A percentile compares a stretch with the other conserved stretches of the same genome.
phyloP scores from a whole-genome alignment of 2,888 invertebrate genomes.

The Drosophila siamana region DNA sequence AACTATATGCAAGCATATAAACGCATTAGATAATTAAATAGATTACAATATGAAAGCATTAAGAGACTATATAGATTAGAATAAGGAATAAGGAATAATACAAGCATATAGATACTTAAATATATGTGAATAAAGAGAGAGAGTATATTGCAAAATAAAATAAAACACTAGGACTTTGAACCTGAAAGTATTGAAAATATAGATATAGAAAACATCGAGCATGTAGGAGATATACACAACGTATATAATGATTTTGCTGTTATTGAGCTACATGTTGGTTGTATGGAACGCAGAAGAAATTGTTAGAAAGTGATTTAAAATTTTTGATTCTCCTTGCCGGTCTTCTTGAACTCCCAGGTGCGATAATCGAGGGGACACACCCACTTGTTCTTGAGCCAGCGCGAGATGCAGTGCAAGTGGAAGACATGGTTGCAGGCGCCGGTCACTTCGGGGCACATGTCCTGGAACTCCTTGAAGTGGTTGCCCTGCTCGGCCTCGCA shows the following conservation, averaged over 20 bases:
- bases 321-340: slow-evolving; percentile 13
- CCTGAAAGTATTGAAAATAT: too few species aligned
- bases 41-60: too few species aligned
- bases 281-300: not conserved
- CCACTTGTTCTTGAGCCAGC: slow-evolving; percentile 14
- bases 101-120: too few species aligned
- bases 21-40: too few species aligned
- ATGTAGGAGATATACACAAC: too few species aligned
- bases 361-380: slow-evolving; percentile 29
- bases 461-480: not conserved
- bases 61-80: too few species aligned
- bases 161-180: too few species aligned
- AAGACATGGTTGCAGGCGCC: slow-evolving; percentile 19
- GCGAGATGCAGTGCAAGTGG: slow-evolving; percentile 34
- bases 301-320: not conserved
- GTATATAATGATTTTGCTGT: not conserved
- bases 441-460: slow-evolving; percentile 9
- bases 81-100: too few species aligned
- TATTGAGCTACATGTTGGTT: not conserved
- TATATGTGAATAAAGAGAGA: too few species aligned
- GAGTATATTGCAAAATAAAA: too few species aligned
- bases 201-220: too few species aligned
- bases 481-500: slow-evolving; percentile 15
- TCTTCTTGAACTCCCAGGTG: slow-evolving; percentile 18
- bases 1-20: too few species aligned